Evolutionary conservation across 2,113 vertebrate species (phyloP).

Genomic region (Probosciger aterrimus): DNA sequence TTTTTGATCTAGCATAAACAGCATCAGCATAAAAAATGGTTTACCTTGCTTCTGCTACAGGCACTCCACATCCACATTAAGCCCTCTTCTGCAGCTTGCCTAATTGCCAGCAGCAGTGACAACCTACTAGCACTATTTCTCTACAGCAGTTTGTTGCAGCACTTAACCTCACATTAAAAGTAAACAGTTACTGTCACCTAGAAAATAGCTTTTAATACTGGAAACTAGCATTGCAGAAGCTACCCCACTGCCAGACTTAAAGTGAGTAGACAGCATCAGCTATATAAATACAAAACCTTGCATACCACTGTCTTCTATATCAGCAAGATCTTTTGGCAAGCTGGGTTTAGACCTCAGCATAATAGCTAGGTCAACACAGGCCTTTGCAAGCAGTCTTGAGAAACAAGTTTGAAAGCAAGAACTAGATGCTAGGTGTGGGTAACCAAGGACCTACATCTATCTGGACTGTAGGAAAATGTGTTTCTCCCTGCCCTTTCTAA

Average conservation of each 20-base stretch:
- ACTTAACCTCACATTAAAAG: not conserved
- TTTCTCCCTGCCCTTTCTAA: not conserved
- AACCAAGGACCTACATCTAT: not conserved
- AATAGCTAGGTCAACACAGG: not conserved
- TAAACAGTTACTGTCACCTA: not conserved
- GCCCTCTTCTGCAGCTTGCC: not conserved
- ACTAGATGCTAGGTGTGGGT: not conserved
- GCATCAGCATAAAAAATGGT: not conserved
- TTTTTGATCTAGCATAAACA: not conserved
- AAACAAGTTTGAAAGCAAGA: not conserved
- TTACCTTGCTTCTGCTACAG: not conserved
- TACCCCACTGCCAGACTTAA: not conserved
- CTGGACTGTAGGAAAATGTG: not conserved
- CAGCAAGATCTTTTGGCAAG: not conserved
- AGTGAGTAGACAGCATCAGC: not conserved
- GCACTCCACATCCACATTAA: not conserved
- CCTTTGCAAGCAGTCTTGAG: not conserved
- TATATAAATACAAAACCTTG: not conserved
- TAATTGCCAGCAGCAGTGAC: not conserved
- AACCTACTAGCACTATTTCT: not conserved
- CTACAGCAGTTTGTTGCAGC: not conserved
- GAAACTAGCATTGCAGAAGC: not conserved
- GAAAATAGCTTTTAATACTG: not conserved
- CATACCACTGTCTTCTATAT: not conserved
- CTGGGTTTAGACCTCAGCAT: not conserved